Percentiles rank a stretch among this genome's conserved stretches.
phyloP scores from a whole-genome alignment of 1,140 invertebrate species.

The Proales similis region DNA sequence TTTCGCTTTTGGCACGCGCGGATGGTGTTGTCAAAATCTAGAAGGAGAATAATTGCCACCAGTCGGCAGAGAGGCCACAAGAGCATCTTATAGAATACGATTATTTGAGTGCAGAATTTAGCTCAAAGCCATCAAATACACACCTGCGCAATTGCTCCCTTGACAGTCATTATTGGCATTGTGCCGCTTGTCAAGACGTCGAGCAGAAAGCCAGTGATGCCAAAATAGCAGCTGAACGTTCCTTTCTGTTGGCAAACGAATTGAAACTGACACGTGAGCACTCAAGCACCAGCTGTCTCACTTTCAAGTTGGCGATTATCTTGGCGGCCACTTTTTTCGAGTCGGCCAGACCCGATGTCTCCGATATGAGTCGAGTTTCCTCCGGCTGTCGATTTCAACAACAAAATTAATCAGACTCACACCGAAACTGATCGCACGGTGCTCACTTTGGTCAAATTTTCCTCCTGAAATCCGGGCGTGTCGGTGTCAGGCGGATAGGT shows the following conservation, averaged over 20 bases:
- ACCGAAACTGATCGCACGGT: background rate
- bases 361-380: conserved; percentile 22
- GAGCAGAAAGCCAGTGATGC: conserved; percentile 37
- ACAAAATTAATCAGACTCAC: conserved; percentile 1
- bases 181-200: conserved; percentile 9
- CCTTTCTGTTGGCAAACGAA: conserved; percentile 1
- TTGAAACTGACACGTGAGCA: background rate
- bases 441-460: conserved; percentile 66
- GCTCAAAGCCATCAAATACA: background rate
- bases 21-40: conserved; percentile 28
- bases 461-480: conserved; percentile 83
- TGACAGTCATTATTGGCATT: conserved; percentile 1
- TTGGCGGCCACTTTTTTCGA: conserved; percentile 71
- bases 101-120: background rate
- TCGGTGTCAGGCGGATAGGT: conserved; percentile 90
- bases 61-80: conserved; percentile 1
- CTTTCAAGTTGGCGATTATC: conserved; percentile 56
- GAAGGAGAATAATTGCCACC: conserved; percentile 3
- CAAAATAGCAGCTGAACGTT: conserved; percentile 24
- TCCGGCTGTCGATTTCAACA: conserved; percentile 55
- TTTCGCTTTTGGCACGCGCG: conserved; percentile 17
- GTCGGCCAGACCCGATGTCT: conserved; percentile 62
- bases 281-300: no score
- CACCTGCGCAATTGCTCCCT: background rate
- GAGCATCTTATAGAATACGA: conserved; percentile 4